Evolutionary conservation across 2,113 vertebrate genomes (phyloP).

Genomic region (Rousettus leschenaultii): DNA sequence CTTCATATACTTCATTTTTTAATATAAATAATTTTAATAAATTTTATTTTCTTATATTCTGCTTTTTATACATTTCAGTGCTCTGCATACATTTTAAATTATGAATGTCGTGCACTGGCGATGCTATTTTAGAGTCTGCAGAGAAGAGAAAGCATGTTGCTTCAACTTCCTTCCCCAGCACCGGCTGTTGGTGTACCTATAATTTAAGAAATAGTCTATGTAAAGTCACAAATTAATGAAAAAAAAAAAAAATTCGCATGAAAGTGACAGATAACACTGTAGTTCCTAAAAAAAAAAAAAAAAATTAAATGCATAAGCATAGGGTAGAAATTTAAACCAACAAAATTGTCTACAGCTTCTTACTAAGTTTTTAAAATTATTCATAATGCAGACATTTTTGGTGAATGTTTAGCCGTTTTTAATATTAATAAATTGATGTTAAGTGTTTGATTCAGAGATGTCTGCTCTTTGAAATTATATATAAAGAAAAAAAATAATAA

Average conservation of each 20-base stretch:
- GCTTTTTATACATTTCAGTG: constrained; percentile 99
- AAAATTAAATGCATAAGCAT: constrained; percentile 81
- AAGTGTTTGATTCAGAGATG: constrained; percentile 91
- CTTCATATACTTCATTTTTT: constrained; percentile 99
- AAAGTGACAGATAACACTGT: constrained; percentile 87
- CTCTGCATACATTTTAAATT: constrained; percentile 99
- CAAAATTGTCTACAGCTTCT: constrained; percentile 89
- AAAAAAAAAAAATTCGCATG: constrained; percentile 90
- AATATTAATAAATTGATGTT: constrained; percentile 96
- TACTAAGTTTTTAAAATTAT: constrained; percentile 91
- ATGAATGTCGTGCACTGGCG: constrained; percentile 96
- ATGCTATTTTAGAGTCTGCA: constrained; percentile 98
- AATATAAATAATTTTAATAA: constrained; percentile 99
- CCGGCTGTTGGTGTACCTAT: constrained; percentile 92
- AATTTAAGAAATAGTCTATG: constrained; percentile 92
- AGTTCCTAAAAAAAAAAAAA: constrained; percentile 80
- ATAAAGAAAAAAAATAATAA: constrained; percentile 85
- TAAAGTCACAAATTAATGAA: constrained; percentile 92
- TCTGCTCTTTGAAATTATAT: constrained; percentile 89
- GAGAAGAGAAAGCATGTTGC: constrained; percentile 95
- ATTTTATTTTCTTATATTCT: constrained; percentile 99
- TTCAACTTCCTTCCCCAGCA: constrained; percentile 90
- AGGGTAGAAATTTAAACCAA: constrained; percentile 87
- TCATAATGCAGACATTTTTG: constrained; percentile 95
- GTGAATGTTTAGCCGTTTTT: constrained; percentile 96